These are phyloP conservation scores for Epinotia ramella DNA, from an alignment of 2,888 invertebrate species.

Conservation along the genomic window DNA sequence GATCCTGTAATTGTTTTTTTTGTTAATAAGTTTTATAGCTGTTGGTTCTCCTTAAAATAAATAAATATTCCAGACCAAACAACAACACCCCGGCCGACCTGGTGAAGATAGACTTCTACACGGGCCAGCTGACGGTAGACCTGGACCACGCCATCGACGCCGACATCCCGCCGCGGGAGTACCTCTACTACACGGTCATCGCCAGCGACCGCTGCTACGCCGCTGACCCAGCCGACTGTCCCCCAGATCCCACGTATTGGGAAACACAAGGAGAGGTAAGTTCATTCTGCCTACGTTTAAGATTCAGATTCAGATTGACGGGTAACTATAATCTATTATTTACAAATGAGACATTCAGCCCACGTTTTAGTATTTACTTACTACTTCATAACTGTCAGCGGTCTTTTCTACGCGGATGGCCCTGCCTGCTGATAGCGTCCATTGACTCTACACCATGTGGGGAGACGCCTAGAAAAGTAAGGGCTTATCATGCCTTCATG, in stretches of 20 bases:
- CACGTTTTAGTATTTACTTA: too few relatives aligned
- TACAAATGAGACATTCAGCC: too few relatives aligned
- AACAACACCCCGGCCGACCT: slow-evolving; percentile 74
- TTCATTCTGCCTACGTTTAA: too few relatives aligned
- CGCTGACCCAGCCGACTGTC: slow-evolving; percentile 61
- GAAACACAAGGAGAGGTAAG: slow-evolving; percentile 74
- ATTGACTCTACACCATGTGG: too few relatives aligned
- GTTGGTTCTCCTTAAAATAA: too few relatives aligned
- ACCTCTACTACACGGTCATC: slow-evolving; percentile 82
- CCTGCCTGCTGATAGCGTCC: too few relatives aligned
- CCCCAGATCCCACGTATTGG: slow-evolving; percentile 64
- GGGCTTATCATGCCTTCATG: slow-evolving; percentile 37
- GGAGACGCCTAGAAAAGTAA: slow-evolving; percentile 61
- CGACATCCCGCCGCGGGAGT: slow-evolving; percentile 75
- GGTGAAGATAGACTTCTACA: slow-evolving; percentile 77
- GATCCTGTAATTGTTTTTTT: too few relatives aligned
- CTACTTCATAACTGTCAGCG: too few relatives aligned
- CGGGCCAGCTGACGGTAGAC: slow-evolving; percentile 83
- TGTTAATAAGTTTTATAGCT: too few relatives aligned
- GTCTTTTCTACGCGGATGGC: too few relatives aligned
- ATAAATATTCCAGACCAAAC: slow-evolving; percentile 64
- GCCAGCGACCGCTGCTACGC: slow-evolving; percentile 81
- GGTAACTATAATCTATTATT: too few relatives aligned
- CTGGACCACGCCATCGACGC: slow-evolving; percentile 81
- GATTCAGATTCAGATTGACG: too few relatives aligned